Conservation (phyloP, 1,140 invertebrate genomes). For the Macrocentrus cingulum region DNA sequence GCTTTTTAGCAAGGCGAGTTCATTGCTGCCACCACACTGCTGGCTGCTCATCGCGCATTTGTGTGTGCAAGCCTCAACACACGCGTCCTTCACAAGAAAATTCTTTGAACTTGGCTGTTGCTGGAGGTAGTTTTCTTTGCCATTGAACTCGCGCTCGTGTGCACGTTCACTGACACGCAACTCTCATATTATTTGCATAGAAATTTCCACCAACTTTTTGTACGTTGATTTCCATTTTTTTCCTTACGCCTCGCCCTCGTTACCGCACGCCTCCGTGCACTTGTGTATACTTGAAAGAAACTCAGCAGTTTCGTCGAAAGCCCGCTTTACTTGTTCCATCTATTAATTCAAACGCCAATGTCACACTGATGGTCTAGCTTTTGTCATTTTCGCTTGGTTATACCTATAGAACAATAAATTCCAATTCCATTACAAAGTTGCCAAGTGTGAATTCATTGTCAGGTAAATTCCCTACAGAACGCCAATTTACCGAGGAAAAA, state of each 20-base stretch:
- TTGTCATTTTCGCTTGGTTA: no score
- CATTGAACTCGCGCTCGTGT: constrained; percentile 11
- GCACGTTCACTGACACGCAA: not conserved
- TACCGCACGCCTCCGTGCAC: not conserved
- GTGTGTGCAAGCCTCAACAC: not conserved
- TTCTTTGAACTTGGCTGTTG: not conserved
- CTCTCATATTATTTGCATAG: constrained; percentile 14
- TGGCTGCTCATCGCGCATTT: not conserved
- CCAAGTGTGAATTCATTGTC: no score
- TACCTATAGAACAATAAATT: no score
- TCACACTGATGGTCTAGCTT: no score
- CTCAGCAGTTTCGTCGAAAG: not conserved
- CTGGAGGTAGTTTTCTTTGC: constrained; percentile 5
- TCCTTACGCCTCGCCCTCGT: not conserved
- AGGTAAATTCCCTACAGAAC: no score
- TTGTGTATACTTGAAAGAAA: not conserved
- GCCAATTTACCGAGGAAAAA: no score
- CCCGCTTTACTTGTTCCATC: no score
- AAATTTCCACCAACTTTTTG: constrained; percentile 4
- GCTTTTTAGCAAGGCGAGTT: not conserved
- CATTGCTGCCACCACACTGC: not conserved
- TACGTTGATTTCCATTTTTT: not conserved
- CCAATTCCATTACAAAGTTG: no score
- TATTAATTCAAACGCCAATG: no score
- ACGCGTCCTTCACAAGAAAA: no score